Percentiles rank a stretch among this genome's conserved stretches.
Evolutionary conservation across 2,113 vertebrate species (phyloP).

Genomic region (Lophotis ruficrista): DNA sequence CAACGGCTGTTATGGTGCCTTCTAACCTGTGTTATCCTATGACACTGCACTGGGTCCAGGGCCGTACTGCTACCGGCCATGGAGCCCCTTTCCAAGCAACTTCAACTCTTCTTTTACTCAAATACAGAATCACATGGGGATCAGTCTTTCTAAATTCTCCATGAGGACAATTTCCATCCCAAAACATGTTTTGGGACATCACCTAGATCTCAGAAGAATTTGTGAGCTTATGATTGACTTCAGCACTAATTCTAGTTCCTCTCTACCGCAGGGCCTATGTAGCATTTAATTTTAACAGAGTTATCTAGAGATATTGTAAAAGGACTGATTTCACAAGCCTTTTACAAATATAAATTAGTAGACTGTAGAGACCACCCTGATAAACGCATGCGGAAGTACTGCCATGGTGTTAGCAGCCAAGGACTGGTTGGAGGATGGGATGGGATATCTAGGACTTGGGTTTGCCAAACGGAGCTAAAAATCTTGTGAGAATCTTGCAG

Average conservation of each 20-base stretch:
- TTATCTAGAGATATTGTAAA: rapidly evolving
- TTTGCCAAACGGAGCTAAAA: not conserved
- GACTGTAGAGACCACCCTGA: not conserved
- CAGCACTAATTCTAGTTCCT: not conserved
- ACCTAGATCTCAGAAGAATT: not conserved
- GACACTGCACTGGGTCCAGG: not conserved
- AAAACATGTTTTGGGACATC: not conserved
- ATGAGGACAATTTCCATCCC: not conserved
- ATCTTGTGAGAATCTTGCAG: not conserved
- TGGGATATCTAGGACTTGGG: not conserved
- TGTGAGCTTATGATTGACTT: not conserved
- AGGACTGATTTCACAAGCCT: not conserved
- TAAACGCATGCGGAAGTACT: not conserved
- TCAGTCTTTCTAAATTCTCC: not conserved
- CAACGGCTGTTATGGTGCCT: rapidly evolving
- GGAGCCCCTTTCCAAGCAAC: not conserved
- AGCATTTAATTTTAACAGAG: not conserved
- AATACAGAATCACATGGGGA: rapidly evolving
- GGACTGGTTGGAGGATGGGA: not conserved
- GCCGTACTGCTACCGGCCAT: rapidly evolving
- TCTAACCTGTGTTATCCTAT: not conserved
- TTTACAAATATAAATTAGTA: not conserved
- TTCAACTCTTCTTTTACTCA: not conserved
- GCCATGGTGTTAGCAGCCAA: not conserved
- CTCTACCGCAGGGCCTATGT: not conserved